Conservation (phyloP, 2,888 invertebrate genomes). For the Halictus ligatus region DNA sequence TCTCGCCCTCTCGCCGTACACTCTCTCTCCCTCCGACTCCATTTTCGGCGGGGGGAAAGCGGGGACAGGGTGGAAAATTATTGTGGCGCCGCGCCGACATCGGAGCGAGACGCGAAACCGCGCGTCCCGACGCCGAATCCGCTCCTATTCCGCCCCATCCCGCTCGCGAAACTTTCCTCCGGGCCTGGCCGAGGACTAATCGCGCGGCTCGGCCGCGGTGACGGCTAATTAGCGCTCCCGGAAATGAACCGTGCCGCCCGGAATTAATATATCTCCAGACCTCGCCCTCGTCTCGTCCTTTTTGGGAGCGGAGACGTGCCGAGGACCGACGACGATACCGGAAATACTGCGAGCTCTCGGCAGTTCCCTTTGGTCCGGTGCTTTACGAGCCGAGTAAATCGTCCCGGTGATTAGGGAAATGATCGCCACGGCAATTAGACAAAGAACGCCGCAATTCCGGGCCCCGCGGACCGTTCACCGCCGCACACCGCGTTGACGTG, state of each 20-base stretch:
- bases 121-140: conserved; percentile 3
- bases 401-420: conserved; percentile 23
- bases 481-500: background rate
- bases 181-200: conserved; percentile 44
- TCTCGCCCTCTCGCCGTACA: background rate
- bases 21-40: conserved; percentile 40
- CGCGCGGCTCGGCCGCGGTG: conserved; percentile 53
- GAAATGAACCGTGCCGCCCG: conserved; percentile 69
- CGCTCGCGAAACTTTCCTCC: conserved; percentile 39
- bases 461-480: background rate
- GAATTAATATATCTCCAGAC: conserved; percentile 63
- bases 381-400: conserved; percentile 15
- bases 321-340: background rate
- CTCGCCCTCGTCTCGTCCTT: background rate
- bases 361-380: background rate
- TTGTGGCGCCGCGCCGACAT: conserved; percentile 70
- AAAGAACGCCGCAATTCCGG: conserved; percentile 16
- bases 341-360: background rate
- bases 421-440: conserved; percentile 30
- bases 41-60: conserved; percentile 55
- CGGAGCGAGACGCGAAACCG: conserved; percentile 41
- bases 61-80: conserved; percentile 63
- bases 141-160: conserved; percentile 1
- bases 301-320: background rate
- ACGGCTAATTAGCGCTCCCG: conserved; percentile 73